Conservation (phyloP, 2,888 invertebrate species). For the Spodoptera picta region DNA sequence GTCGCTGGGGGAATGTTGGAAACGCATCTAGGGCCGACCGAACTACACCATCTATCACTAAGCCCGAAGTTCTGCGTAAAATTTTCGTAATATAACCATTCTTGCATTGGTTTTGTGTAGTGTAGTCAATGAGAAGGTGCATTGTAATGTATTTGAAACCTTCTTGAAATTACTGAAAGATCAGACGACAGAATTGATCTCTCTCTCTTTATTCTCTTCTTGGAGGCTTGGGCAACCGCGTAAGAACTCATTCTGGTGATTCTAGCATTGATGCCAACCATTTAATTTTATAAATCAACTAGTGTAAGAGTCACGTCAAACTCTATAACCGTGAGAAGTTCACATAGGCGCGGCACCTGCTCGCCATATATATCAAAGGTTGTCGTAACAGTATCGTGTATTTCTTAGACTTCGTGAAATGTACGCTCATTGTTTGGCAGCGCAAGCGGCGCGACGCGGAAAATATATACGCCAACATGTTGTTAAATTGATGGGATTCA, state of each 20-base stretch:
- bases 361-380: conserved; percentile 70
- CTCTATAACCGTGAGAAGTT: conserved; percentile 66
- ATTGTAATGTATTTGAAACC: neutral
- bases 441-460: conserved; percentile 60
- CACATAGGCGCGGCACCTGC: conserved; percentile 72
- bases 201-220: conserved; percentile 27
- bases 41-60: neutral
- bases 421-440: conserved; percentile 80
- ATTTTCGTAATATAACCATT: neutral
- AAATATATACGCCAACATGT: conserved; percentile 69
- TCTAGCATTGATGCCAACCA: conserved; percentile 57
- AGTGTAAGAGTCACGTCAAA: conserved; percentile 44
- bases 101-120: neutral
- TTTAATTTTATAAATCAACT: conserved; percentile 66
- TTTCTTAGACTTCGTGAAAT: conserved; percentile 57
- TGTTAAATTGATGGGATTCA: conserved; percentile 70
- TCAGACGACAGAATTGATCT: conserved; percentile 41
- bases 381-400: conserved; percentile 67
- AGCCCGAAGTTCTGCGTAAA: neutral
- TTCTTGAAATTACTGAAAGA: conserved; percentile 19
- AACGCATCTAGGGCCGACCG: conserved; percentile 40
- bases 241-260: conserved; percentile 54
- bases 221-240: conserved; percentile 38
- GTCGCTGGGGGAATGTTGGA: conserved; percentile 61
- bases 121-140: conserved; percentile 2